These are phyloP conservation scores for Aphis gossypii DNA, from an alignment of 1,140 invertebrate species.

Conservation along the genomic window DNA sequence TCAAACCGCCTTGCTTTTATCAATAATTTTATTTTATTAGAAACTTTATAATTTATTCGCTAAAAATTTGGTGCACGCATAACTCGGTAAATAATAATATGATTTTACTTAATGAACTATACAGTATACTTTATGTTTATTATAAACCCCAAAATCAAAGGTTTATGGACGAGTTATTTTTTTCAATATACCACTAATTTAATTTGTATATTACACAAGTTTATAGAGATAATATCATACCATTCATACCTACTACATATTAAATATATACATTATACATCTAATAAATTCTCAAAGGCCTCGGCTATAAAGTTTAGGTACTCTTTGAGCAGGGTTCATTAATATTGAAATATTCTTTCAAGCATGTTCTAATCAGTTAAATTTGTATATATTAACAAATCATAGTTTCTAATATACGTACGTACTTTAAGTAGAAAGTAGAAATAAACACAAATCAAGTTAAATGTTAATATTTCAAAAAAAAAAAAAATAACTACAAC, in stretches of 20 bases:
- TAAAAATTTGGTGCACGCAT: background rate
- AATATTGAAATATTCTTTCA: background rate
- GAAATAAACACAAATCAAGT: background rate
- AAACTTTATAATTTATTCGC: background rate
- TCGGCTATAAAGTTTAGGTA: background rate
- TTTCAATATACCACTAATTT: constrained; percentile 22
- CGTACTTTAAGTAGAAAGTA: background rate
- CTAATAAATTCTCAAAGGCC: background rate
- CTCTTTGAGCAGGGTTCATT: background rate
- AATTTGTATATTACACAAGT: background rate
- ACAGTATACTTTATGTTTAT: background rate
- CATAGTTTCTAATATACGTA: background rate
- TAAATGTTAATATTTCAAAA: background rate
- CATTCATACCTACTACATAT: background rate
- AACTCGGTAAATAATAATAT: background rate
- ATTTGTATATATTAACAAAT: background rate
- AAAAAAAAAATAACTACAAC: background rate
- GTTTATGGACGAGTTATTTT: background rate
- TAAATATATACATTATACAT: background rate
- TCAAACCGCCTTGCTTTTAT: background rate
- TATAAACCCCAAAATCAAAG: background rate
- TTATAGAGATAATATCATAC: background rate
- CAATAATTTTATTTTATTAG: background rate
- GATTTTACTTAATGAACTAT: constrained; percentile 32
- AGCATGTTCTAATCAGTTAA: background rate